Evolutionary conservation across 2,113 vertebrate genomes (phyloP).

Genomic region (Antennarius striatus): DNA sequence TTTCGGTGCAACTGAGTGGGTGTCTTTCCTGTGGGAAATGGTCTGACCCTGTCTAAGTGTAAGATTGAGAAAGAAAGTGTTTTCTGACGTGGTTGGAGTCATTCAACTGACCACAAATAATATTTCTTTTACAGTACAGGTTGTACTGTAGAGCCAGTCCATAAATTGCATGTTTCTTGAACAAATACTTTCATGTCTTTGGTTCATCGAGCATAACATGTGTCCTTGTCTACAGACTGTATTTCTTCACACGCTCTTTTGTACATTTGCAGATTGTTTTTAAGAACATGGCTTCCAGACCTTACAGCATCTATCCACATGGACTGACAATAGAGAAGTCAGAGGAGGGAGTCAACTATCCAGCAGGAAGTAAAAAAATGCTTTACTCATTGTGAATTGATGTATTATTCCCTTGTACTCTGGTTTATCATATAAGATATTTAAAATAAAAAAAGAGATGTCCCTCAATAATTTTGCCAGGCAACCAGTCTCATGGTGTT

Average conservation of each 20-base stretch:
- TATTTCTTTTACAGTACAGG: too few relatives aligned
- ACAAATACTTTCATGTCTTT: not conserved
- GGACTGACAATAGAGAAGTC: conserved; percentile 89
- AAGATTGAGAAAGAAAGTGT: too few relatives aligned
- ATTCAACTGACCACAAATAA: not conserved
- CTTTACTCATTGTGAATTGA: not conserved
- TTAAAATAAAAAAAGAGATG: too few relatives aligned
- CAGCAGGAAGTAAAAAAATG: conserved; percentile 72
- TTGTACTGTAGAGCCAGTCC: too few relatives aligned
- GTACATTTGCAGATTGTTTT: conserved; percentile 86
- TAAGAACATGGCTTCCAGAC: conserved; percentile 91
- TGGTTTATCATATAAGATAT: too few relatives aligned
- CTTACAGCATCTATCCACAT: conserved; percentile 96
- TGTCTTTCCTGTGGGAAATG: too few relatives aligned
- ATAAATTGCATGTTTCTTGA: too few relatives aligned
- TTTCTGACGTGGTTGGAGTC: too few relatives aligned
- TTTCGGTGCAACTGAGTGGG: too few relatives aligned
- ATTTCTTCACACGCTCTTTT: not conserved
- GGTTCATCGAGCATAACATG: not conserved
- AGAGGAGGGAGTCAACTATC: conserved; percentile 86
- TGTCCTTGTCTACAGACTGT: conserved; percentile 5
- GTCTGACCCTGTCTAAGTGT: too few relatives aligned
- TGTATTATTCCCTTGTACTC: too few relatives aligned
- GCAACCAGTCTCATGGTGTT: conserved; percentile 82
- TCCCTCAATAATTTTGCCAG: conserved; percentile 61